Base-by-base conservation (phyloP, 2,797 vertebrate genomes). In the Hyperoplus immaculatus region DNA sequence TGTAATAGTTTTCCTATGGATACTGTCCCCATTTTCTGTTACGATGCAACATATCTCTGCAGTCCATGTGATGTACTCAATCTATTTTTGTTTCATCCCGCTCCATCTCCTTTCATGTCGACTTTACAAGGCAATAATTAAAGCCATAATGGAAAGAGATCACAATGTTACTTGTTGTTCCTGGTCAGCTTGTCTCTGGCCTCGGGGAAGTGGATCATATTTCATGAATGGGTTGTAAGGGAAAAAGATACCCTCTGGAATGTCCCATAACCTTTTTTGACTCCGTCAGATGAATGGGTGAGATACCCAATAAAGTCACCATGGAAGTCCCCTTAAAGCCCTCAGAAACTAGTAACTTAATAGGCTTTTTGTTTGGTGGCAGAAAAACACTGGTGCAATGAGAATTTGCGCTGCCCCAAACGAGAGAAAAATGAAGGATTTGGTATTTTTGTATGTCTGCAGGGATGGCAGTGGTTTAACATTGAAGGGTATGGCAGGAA, bases 241-340 rank as follows among this genome's bases (percentile, higher is more conserved):
- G 55, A 68, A 68, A 14, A 56, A 55, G 53, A 86, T 57, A 47
- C 46, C 21, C 13, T 53, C 16, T 72, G 74, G 81, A 87, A 82
- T 81, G 69, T 83, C 78, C 78, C 77, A 43, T 47, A 72, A 67
- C 18, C 50, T 36, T 47, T 63, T 13, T 14, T 6, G 5, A 41
- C 4, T 12, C 1, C 16, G 53, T 10, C 80, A 70, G 67, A 82
- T 74, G 76, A 90, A 81, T 81, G 53, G 29, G 8, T 41, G 16
- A 69, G 72, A 85, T 82, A 72, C 51, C 21, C 43, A 16, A 74
- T 59, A 79, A 67, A 75, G 67, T 64, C 57, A 38, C 57, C 15
- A 60, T 82, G 85, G 87, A 92, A 92, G 75, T 85, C 69, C 87
- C 88, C 82, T 65, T 14, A 42, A 18, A 29, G 11, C 69, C 41